Conservation (phyloP, 2,888 invertebrate genomes). For the Tipula lateralis region DNA sequence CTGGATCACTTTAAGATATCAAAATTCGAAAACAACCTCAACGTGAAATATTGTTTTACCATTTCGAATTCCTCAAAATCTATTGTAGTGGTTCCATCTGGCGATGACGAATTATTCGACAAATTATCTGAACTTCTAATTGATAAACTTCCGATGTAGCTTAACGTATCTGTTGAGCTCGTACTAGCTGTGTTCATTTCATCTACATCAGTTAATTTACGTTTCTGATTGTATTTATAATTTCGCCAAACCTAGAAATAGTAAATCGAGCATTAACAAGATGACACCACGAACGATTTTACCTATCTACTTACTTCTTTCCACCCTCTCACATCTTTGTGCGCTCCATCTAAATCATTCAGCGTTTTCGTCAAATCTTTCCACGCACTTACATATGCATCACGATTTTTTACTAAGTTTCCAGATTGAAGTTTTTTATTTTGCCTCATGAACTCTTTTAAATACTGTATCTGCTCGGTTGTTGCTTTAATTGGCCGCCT, state of each 20-base stretch:
- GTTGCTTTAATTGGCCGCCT: not conserved
- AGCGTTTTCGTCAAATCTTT: not conserved
- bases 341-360: not conserved
- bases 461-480: not conserved
- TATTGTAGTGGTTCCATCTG: not conserved
- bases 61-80: not conserved
- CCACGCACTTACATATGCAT: not conserved
- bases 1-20: too few species aligned
- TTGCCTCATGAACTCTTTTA: not conserved
- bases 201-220: not conserved
- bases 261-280: not conserved
- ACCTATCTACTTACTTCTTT: not conserved
- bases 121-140: not conserved
- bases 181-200: not conserved
- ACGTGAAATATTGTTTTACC: too few species aligned
- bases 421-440: not conserved
- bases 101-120: not conserved
- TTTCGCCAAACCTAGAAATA: not conserved
- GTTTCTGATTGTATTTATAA: not conserved
- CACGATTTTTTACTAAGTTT: not conserved
- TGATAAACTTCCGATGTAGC: not conserved
- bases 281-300: not conserved
- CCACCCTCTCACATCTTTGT: not conserved
- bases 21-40: too few species aligned
- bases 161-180: not conserved